phyloP scores from a whole-genome alignment of 2,888 invertebrate species.

The Drosophila parthenogenetica region DNA sequence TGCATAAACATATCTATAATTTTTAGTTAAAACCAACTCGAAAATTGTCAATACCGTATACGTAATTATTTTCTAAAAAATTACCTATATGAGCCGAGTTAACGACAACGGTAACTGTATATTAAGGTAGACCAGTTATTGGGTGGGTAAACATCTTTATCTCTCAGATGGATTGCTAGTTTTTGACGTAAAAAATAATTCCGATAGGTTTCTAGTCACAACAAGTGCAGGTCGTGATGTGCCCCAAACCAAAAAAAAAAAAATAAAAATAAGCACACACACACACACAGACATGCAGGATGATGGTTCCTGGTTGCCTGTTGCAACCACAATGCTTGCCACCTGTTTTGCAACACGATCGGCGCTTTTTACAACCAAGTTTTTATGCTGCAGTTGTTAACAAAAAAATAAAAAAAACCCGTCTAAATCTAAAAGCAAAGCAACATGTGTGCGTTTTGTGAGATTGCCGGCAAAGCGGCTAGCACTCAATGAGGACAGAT shows the following conservation, averaged over 20 bases:
- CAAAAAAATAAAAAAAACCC: conserved; percentile 51
- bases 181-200: neutral
- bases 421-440: conserved; percentile 78
- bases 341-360: conserved; percentile 68
- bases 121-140: no score
- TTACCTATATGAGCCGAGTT: no score
- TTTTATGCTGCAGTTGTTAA: conserved; percentile 26
- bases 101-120: no score
- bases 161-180: no score
- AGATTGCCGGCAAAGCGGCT: conserved; percentile 71
- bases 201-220: conserved; percentile 41
- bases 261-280: neutral
- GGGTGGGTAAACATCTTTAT: no score
- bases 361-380: conserved; percentile 55
- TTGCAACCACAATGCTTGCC: conserved; percentile 33
- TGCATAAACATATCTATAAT: no score
- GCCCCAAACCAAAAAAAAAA: conserved; percentile 28
- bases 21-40: no score
- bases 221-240: conserved; percentile 47
- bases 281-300: conserved; percentile 36
- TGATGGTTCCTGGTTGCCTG: conserved; percentile 59
- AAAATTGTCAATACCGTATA: no score
- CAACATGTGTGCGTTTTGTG: conserved; percentile 74
- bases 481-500: conserved; percentile 69
- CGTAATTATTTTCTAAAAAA: no score